These are phyloP conservation scores for Siniperca undulata DNA, from an alignment of 2,797 vertebrate genomes.

Conservation along the genomic window DNA sequence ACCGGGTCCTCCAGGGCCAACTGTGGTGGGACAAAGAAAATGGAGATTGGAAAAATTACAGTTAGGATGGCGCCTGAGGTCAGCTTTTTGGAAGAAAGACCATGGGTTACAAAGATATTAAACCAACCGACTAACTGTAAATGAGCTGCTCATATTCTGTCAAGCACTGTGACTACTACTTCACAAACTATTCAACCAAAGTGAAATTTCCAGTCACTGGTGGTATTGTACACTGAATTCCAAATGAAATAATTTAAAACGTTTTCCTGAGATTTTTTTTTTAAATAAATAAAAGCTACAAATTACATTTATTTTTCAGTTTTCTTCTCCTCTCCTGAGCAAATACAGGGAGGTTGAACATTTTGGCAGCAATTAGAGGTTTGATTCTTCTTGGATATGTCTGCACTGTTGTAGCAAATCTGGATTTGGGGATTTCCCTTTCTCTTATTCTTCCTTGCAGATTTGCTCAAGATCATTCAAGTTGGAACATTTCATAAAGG, in stretches of 20 bases:
- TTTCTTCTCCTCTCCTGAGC: neutral
- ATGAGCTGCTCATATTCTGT: conserved; percentile 9
- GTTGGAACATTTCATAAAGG: neutral
- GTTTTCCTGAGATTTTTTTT: neutral
- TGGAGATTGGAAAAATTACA: neutral
- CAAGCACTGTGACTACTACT: neutral
- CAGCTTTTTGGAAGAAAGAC: neutral
- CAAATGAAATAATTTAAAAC: neutral
- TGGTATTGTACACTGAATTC: conserved; percentile 1
- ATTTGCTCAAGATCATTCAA: conserved; percentile 8
- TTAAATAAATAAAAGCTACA: neutral
- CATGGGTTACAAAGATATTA: neutral
- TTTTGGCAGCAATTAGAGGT: neutral
- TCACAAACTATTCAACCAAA: neutral
- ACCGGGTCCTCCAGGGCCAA: conserved; percentile 96
- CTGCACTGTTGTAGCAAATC: neutral
- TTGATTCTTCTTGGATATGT: conserved; percentile 4
- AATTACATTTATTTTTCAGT: neutral
- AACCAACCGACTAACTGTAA: neutral
- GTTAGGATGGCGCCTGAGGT: neutral
- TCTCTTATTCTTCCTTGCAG: neutral
- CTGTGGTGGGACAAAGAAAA: conserved; percentile 77
- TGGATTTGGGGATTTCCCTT: conserved; percentile 24
- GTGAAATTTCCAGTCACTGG: neutral
- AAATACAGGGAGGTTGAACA: neutral